Evolutionary conservation across 2,113 vertebrate genomes (phyloP).

Genomic region (Cebidichthys violaceus): DNA sequence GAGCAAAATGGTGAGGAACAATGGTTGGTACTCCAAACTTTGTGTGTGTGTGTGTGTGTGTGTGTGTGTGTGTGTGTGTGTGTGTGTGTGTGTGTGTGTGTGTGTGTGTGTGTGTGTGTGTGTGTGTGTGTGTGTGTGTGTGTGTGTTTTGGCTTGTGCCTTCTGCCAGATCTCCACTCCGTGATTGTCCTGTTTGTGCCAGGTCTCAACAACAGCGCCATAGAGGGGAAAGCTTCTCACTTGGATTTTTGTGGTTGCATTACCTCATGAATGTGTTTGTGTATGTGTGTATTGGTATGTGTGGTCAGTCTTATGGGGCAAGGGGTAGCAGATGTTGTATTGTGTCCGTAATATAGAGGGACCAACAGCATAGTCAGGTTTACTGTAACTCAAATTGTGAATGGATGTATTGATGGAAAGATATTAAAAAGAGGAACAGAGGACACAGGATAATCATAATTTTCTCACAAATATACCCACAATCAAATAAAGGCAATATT

Average conservation of each 20-base stretch:
- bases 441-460: conserved; percentile 1
- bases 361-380: conserved; percentile 58
- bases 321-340: conserved; percentile 67
- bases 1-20: neutral
- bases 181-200: conserved; percentile 45
- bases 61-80: neutral
- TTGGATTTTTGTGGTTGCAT: conserved; percentile 38
- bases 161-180: conserved; percentile 58
- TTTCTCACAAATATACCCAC: conserved; percentile 3
- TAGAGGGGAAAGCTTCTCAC: conserved; percentile 18
- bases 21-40: neutral
- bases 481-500: conserved; percentile 3
- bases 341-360: conserved; percentile 68
- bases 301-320: conserved; percentile 11
- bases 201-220: conserved; percentile 31
- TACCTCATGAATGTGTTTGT: conserved; percentile 35
- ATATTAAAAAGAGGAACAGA: conserved; percentile 12
- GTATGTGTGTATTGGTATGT: conserved; percentile 2
- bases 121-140: neutral
- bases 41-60: neutral
- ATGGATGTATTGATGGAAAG: conserved; percentile 14
- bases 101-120: neutral
- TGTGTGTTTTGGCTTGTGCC: neutral
- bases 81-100: neutral
- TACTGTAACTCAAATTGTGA: conserved; percentile 54